Base-by-base conservation (phyloP, 2,797 vertebrate species). In the Sylvia borin region DNA sequence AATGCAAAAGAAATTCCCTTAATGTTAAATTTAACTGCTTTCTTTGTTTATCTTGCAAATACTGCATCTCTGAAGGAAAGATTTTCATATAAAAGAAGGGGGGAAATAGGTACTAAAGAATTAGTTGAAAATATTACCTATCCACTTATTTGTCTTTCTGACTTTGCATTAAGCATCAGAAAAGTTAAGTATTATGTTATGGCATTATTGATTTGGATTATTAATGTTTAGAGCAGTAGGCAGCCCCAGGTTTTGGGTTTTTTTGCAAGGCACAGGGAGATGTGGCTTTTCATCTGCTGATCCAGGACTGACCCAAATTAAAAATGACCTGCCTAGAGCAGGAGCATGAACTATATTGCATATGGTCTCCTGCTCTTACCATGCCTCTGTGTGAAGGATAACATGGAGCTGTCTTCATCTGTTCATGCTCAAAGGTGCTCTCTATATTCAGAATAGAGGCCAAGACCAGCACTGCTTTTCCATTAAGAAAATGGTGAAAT, bases 81-180 rank as follows among this genome's bases (percentile, higher is more conserved):
- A 34, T 45, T 82, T 82, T 75, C 16, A 40, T 32, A 29, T 10
- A 68, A 82, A 74, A 40, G 13, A 36, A 53, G 7, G 6, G 13
- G 7, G 1, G 38, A 42, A 84, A 38, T 27, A 5, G 2, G 66
- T 42, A 38, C 12, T n/a, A 31, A 48, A 74, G 5, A 38, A 36
- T 48, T 76, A 14, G 3, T 82, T 81, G 65, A 70, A 62, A 72
- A 58, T 45, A 40, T 9, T 29, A 8, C 26, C 62, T 66, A 73
- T 42, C 2, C 7, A 27, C 18, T 4, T 27, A 14, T 61, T 68
- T 80, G 7, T 27, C 20, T 53, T 19, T 58, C 40, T 55, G 24
- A 42, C 5, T 64, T 86, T 0, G 0, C 45, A 48, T 60, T 50
- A 25, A n/a, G 7, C 7, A 8, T 42, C 43, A 91, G 16, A 80